A percentile compares a stretch with the other conserved stretches of the same genome.
Conservation (phyloP, 2,113 vertebrate genomes). For the Capricornis sumatraensis region DNA sequence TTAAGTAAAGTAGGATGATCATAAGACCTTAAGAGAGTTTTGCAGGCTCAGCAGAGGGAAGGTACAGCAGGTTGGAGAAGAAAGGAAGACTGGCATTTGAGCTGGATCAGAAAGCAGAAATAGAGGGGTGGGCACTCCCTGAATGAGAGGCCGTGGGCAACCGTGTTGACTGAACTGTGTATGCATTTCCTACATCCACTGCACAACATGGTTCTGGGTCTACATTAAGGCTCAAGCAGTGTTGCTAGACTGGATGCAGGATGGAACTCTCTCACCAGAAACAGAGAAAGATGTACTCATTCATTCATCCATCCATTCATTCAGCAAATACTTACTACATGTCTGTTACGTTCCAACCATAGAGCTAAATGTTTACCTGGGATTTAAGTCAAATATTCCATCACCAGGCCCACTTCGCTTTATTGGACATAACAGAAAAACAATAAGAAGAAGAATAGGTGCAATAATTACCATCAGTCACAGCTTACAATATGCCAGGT, state of each 20-base stretch:
- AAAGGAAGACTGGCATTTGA: neutral
- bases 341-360: neutral
- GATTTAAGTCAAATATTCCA: neutral
- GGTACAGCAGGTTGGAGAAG: neutral
- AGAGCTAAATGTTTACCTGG: neutral
- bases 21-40: neutral
- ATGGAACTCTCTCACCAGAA: neutral
- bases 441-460: neutral
- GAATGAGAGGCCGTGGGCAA: neutral
- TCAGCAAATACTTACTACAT: neutral
- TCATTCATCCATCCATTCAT: neutral
- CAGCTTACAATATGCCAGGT: neutral
- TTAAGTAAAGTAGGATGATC: neutral
- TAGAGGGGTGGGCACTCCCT: neutral
- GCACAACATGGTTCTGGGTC: neutral
- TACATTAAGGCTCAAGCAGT: neutral
- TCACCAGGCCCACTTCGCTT: neutral
- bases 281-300: neutral
- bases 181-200: neutral
- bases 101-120: neutral
- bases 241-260: neutral
- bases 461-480: neutral
- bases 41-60: neutral
- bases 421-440: neutral
- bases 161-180: neutral